Conservation (phyloP, 2,888 invertebrate genomes). For the Tenodera sinensis region DNA sequence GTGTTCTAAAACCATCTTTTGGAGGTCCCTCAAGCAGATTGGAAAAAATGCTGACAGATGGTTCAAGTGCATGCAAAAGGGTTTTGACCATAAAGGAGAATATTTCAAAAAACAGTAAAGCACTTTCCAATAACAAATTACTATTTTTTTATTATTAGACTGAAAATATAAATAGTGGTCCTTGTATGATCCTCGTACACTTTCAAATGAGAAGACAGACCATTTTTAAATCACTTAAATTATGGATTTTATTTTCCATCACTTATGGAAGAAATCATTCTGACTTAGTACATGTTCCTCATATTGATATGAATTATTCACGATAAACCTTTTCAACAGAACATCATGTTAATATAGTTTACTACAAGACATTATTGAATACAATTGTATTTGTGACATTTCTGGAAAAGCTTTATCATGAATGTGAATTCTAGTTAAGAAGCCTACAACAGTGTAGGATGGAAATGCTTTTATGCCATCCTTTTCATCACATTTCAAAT, state of each 20-base stretch:
- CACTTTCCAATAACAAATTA: no score
- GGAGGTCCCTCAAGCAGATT: no score
- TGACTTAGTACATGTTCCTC: background rate
- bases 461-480: background rate
- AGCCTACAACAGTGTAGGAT: background rate
- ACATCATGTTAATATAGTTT: background rate
- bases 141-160: no score
- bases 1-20: no score
- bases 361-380: background rate
- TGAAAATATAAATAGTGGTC: no score
- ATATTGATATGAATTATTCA: background rate
- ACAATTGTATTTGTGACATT: background rate
- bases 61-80: no score
- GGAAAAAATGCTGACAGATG: no score
- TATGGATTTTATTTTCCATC: background rate
- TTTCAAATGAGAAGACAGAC: background rate
- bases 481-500: background rate
- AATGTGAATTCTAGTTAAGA: background rate
- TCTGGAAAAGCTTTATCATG: background rate
- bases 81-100: no score
- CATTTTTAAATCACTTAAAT: background rate
- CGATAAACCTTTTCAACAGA: background rate
- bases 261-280: background rate
- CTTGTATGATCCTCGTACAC: no score
- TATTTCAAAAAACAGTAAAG: no score